Evolutionary conservation across 2,797 vertebrate genomes (phyloP), one percentile per base, ranked within the genome.

Genomic region (Pelobates cultripes): DNA sequence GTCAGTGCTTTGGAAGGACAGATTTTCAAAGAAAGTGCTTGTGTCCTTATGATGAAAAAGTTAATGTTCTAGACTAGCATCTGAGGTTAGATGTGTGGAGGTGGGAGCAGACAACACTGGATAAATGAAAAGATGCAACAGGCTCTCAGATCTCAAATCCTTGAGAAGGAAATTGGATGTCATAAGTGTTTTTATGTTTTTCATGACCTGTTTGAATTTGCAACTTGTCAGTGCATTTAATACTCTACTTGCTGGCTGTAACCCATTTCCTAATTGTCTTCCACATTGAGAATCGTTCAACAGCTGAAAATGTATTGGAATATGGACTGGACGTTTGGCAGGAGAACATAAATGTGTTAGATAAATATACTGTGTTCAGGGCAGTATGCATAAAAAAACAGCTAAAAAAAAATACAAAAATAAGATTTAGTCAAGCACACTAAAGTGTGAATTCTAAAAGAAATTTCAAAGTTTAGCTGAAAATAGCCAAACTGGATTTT

Each of bases 101-200:
- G 69, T 67, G 70, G 17, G 70, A 51, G 71, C 53, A 66, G 64
- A 17, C 70, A 57, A 57, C 77, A 71, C 7, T 57, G 57, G 45
- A 63, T 79, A 66, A 79, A 75, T 75, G 57, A 70, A 28, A 53
- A 79, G 53, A 64, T 70, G 66, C 64, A 55, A 63, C 68, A 43
- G 55, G 55, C 9, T 28, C 66, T 68, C 15, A 7, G 71, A 41
- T 17, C 44, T 66, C 47, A 73, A n/a, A 60, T 73, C 42, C 42
- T 68, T 78, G 5, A 72, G 17, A 75, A 75, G 63, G 75, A 64
- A 75, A 79, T 66, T 79, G 82, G 60, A 66, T 64, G 69, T 64
- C 68, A 72, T 51, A 57, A 75, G 76, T 43, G 45, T 83, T 64
- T 15, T 40, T 55, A 28, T 28, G 28, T 28, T 28, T 28, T 28